phyloP scores from a whole-genome alignment of 2,888 invertebrate species.

The Lycaena phlaeas region DNA sequence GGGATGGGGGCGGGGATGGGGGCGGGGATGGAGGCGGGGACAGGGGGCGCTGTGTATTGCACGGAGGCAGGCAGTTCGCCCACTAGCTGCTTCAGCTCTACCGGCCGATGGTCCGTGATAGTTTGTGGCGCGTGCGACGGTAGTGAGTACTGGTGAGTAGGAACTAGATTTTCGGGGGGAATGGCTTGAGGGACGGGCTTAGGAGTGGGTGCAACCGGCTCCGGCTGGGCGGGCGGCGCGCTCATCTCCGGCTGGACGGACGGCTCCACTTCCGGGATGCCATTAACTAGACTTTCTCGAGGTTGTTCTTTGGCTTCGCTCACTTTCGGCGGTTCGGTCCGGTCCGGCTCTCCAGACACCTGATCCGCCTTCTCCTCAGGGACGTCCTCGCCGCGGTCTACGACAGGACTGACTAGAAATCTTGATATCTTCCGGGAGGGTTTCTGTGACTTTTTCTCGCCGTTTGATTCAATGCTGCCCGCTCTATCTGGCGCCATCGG shows the following conservation, averaged over 20 bases:
- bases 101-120: slow-evolving; percentile 25
- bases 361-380: slow-evolving; percentile 26
- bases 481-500: slow-evolving; percentile 48
- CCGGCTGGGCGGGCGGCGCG: slow-evolving; percentile 25
- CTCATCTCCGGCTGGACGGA: slow-evolving; percentile 10
- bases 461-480: slow-evolving; percentile 51
- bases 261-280: slow-evolving; percentile 31
- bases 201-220: slow-evolving; percentile 9
- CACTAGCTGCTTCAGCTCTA: slow-evolving; percentile 22
- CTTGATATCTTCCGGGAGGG: slow-evolving; percentile 83
- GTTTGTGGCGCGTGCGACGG: slow-evolving; percentile 31
- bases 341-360: slow-evolving; percentile 16
- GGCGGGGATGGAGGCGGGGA: slow-evolving; percentile 22
- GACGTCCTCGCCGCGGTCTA: slow-evolving; percentile 65
- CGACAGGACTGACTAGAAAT: slow-evolving; percentile 86
- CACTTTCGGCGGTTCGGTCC: slow-evolving; percentile 13
- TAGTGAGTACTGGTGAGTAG: slow-evolving; percentile 50
- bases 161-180: slow-evolving; percentile 33
- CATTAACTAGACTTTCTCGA: slow-evolving; percentile 30
- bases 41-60: slow-evolving; percentile 18
- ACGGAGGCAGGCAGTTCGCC: slow-evolving; percentile 21
- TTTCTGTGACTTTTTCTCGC: slow-evolving; percentile 61
- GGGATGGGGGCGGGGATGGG: slow-evolving; percentile 22
- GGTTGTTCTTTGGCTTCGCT: slow-evolving; percentile 27
- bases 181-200: slow-evolving; percentile 21